Conservation (phyloP, 2,797 vertebrate species). For the Ctenosaura bakeri region DNA sequence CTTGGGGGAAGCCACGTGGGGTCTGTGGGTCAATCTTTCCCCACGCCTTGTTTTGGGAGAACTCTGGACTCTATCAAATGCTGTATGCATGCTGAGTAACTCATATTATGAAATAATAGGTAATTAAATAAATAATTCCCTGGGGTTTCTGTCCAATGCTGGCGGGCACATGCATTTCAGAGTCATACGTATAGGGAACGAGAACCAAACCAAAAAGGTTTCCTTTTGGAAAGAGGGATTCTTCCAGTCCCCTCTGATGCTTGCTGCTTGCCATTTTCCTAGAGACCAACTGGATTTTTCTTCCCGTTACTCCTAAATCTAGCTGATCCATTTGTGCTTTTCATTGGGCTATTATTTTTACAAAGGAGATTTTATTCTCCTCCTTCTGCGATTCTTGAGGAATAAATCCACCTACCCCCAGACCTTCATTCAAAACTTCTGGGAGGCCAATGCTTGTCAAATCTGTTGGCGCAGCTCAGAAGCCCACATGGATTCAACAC, state of each 20-base stretch:
- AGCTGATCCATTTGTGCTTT: not conserved
- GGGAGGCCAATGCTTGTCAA: too few species aligned
- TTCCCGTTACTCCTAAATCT: not conserved
- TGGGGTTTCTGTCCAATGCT: too few species aligned
- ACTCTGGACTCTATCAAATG: too few species aligned
- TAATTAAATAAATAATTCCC: too few species aligned
- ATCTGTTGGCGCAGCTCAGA: not conserved
- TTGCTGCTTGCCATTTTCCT: not conserved
- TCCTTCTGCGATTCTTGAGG: too few species aligned
- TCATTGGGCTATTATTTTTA: fast-evolving
- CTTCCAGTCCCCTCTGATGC: not conserved
- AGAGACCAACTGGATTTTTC: not conserved
- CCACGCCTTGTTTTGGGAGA: too few species aligned
- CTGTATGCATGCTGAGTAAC: too few species aligned
- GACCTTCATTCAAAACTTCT: not conserved
- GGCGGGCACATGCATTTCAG: not conserved
- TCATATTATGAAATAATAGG: too few species aligned
- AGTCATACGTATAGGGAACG: not conserved
- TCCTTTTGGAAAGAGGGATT: too few species aligned
- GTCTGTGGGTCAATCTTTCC: too few species aligned
- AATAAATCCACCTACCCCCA: too few species aligned
- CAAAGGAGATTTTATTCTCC: not conserved
- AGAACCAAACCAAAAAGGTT: not conserved
- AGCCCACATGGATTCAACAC: not conserved
- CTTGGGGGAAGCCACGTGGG: too few species aligned